Evolutionary conservation across 2,113 vertebrate genomes (phyloP), one percentile per base, ranked within the genome.

Genomic region (Fregata magnificens): DNA sequence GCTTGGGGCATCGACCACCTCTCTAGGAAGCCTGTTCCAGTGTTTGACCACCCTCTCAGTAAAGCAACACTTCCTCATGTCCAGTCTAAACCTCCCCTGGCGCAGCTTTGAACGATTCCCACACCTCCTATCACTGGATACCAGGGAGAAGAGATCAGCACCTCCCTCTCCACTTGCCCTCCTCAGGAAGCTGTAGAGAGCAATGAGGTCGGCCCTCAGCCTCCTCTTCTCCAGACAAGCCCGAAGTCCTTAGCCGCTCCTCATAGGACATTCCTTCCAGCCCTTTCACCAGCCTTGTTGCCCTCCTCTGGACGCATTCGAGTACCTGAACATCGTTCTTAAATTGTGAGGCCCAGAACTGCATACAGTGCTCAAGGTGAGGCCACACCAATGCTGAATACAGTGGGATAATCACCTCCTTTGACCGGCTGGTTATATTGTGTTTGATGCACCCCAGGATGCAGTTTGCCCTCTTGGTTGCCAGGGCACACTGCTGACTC

Each of bases 91-190:
- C 56, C 26, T 77, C 34, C 11, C 34, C 15, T 61, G 26, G 11
- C 2, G 1, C 45, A 71, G 22, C 66, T 61, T 61, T 29, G 31
- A 72, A 24, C 36, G 11, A 31, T 52, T 72, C 31, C 56, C 45
- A 15, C 2, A 6, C 1, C 1, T 80, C 36, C 67, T 62, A 3
- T n/a, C 19, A 3, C 55, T 50, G 31, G 32, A 62, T 83, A 2
- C 36, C 56, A 62, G 45, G 36, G 67, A 52, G 55, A 40, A 50
- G 66, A 50, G 67, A 2, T 24, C 81, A 61, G 31, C 15, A 42
- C 45, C 56, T 44, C 36, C 36, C 31, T 49, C 29, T 25, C 17
- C 18, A 5, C 17, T 8, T 28, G 16, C 42, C n/a, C n/a, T 40
- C 58, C 28, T 40, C 45, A 32, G 45, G 21, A 62, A 62, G 58